Conservation (phyloP, 2,113 vertebrate species). For the Malurus elegans region DNA sequence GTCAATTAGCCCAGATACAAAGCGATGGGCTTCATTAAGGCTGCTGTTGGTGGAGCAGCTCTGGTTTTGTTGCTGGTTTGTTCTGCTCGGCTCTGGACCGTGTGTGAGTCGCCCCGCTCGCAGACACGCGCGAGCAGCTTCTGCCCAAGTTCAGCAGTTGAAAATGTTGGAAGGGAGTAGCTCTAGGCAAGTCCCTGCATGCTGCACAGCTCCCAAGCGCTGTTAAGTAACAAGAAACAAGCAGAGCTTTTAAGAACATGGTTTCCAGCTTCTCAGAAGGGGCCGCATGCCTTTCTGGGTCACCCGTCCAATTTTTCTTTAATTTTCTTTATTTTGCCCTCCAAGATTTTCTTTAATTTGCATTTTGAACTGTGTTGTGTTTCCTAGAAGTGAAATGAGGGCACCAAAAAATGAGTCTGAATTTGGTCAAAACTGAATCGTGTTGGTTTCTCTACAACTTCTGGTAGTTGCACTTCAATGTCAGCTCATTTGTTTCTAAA, state of each 20-base stretch:
- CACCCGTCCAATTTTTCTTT: neutral
- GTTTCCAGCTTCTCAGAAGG: conserved; percentile 21
- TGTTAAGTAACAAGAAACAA: conserved; percentile 24
- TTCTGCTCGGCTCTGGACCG: neutral
- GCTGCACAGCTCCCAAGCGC: conserved; percentile 2
- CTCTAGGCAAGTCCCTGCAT: conserved; percentile 37
- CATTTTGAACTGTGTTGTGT: too few relatives aligned
- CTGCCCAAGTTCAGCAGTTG: conserved; percentile 44
- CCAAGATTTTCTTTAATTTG: neutral
- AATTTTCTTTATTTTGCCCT: neutral
- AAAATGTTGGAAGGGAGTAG: conserved; percentile 46
- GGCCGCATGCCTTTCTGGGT: neutral
- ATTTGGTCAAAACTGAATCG: neutral
- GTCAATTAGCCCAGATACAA: conserved; percentile 67
- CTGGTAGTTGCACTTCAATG: neutral
- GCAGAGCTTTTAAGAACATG: conserved; percentile 48
- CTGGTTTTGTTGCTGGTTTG: neutral
- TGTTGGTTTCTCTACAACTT: neutral
- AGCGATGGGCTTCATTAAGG: conserved; percentile 47
- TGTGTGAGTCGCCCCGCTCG: neutral
- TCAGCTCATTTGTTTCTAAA: neutral
- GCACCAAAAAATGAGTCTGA: neutral
- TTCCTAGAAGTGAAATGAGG: neutral
- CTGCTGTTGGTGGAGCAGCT: neutral
- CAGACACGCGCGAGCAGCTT: neutral